Evolutionary conservation across 2,888 invertebrate species (phyloP).

Genomic region (Rhingia campestris): DNA sequence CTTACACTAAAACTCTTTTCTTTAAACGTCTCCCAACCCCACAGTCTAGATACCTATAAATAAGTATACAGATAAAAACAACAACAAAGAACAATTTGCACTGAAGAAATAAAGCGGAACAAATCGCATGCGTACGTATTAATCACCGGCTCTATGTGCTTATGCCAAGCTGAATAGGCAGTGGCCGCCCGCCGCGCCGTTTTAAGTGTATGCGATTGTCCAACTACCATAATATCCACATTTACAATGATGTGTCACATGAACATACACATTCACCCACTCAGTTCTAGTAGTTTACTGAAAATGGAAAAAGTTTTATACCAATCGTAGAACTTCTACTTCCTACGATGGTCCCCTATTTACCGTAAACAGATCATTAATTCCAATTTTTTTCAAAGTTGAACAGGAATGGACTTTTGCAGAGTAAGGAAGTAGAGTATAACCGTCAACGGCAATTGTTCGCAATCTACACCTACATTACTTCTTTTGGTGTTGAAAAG

Average conservation of each 20-base stretch:
- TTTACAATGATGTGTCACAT: background rate
- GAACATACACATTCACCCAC: conserved; percentile 2
- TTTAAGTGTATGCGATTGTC: conserved; percentile 1
- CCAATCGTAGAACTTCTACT: conserved; percentile 32
- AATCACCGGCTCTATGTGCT: too few relatives aligned
- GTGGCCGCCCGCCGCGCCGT: background rate
- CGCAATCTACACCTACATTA: conserved; percentile 3
- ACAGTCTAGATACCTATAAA: too few relatives aligned
- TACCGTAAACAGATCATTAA: conserved; percentile 65
- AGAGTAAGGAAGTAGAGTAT: background rate
- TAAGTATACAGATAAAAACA: too few relatives aligned
- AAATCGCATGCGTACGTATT: too few relatives aligned
- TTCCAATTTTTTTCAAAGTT: conserved; percentile 58
- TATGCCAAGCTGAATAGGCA: background rate
- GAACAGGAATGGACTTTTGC: conserved; percentile 29
- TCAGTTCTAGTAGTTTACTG: conserved; percentile 24
- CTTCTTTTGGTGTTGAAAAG: conserved; percentile 18
- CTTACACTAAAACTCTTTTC: too few relatives aligned
- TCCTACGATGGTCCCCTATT: conserved; percentile 6
- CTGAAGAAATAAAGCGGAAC: too few relatives aligned
- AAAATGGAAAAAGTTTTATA: conserved; percentile 51
- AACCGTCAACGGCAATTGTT: conserved; percentile 3
- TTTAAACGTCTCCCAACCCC: too few relatives aligned
- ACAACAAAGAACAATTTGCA: too few relatives aligned
- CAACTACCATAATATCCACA: conserved; percentile 3